Evolutionary conservation across 2,888 invertebrate species (phyloP).

Genomic region (Ditylenchus weischeri): DNA sequence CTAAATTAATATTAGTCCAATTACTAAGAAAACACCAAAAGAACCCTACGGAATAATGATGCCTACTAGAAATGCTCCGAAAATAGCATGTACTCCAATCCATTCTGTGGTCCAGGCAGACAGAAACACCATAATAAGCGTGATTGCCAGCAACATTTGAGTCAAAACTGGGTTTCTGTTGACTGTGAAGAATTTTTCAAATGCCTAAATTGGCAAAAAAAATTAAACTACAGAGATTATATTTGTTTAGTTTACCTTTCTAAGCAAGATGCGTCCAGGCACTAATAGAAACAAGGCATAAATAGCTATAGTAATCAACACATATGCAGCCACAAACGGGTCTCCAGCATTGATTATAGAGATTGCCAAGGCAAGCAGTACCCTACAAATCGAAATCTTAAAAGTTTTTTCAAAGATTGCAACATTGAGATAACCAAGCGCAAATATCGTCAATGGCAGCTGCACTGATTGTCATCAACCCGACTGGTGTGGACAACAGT

Average conservation of each 20-base stretch:
- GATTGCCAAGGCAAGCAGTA: slow-evolving; percentile 23
- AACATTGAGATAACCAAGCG: slow-evolving; percentile 24
- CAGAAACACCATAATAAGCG: slow-evolving; percentile 23
- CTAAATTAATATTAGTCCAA: no score
- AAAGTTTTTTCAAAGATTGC: no score
- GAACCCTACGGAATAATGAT: slow-evolving; percentile 22
- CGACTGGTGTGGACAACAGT: slow-evolving; percentile 24
- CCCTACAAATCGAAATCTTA: slow-evolving; percentile 14
- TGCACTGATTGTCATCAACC: slow-evolving; percentile 29
- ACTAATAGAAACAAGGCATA: slow-evolving; percentile 27
- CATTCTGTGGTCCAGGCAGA: slow-evolving; percentile 32
- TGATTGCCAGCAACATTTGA: slow-evolving; percentile 19
- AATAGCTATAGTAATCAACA: slow-evolving; percentile 9
- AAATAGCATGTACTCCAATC: slow-evolving; percentile 32
- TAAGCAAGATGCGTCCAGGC: slow-evolving; percentile 22
- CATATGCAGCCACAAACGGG: slow-evolving; percentile 28
- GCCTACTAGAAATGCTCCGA: slow-evolving; percentile 30
- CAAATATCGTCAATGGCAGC: slow-evolving; percentile 30
- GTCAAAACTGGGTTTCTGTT: slow-evolving; percentile 20
- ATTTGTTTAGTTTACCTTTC: background rate
- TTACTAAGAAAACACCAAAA: no score
- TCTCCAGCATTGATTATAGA: slow-evolving; percentile 31
- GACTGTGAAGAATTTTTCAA: slow-evolving; percentile 20
- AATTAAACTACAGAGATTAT: slow-evolving; percentile 11
- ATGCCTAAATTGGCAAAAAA: slow-evolving; percentile 14